These are phyloP conservation scores for Lycopodina hypogea DNA, from an alignment of 37 sponge, comb jelly and placozoan species.

Conservation along the genomic window DNA sequence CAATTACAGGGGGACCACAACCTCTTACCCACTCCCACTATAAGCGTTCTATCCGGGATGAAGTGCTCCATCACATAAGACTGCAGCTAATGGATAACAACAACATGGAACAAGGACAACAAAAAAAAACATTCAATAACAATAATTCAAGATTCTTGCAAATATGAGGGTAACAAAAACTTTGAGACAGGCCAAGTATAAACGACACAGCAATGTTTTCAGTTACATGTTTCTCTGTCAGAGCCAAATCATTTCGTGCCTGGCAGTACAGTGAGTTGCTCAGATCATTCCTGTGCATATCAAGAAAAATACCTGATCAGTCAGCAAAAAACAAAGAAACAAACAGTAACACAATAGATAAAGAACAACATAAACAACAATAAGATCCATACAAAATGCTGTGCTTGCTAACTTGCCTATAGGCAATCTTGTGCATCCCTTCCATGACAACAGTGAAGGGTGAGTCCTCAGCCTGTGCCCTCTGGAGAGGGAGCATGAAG, in stretches of 20 bases:
- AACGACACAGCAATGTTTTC: background rate
- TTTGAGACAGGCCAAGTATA: no score
- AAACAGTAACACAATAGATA: no score
- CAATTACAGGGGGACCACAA: background rate
- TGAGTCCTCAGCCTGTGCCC: background rate
- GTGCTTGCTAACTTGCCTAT: background rate
- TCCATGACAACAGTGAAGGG: conserved; percentile 48
- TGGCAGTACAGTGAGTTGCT: conserved; percentile 66
- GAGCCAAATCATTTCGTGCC: conserved; percentile 26
- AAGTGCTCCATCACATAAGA: conserved; percentile 50
- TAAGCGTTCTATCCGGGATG: conserved; percentile 25
- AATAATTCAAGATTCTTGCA: no score
- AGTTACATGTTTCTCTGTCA: conserved; percentile 57
- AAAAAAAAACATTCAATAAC: conserved; percentile 1
- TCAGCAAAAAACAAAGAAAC: no score
- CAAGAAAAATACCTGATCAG: no score
- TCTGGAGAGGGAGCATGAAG: background rate
- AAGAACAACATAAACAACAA: background rate
- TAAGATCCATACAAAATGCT: background rate
- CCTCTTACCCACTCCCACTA: conserved; percentile 75
- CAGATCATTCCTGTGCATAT: conserved; percentile 42
- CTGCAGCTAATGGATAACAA: conserved; percentile 40
- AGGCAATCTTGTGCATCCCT: conserved; percentile 42
- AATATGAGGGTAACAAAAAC: no score
- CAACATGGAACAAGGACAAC: background rate